Evolutionary conservation across 2,888 invertebrate genomes (phyloP).

Genomic region (Yponomeuta sedellus): DNA sequence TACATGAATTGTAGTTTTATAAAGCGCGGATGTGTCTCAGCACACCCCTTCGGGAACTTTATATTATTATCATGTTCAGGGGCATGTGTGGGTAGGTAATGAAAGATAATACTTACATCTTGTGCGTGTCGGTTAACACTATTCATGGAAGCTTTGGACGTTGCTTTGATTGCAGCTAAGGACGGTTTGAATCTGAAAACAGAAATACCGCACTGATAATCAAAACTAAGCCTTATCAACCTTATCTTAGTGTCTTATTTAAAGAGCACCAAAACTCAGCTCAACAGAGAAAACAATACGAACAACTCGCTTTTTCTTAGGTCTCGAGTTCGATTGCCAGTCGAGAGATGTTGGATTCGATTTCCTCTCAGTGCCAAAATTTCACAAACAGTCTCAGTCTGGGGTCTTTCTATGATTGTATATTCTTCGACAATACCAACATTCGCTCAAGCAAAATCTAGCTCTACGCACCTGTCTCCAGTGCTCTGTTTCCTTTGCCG

Average conservation of each 20-base stretch:
- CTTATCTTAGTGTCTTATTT: too few relatives aligned
- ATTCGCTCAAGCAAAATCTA: constrained; percentile 13
- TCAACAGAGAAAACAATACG: too few relatives aligned
- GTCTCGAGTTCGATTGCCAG: too few relatives aligned
- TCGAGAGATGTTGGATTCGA: too few relatives aligned
- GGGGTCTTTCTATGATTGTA: too few relatives aligned
- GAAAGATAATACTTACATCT: constrained; percentile 78
- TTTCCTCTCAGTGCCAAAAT: too few relatives aligned
- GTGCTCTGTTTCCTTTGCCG: constrained; percentile 89
- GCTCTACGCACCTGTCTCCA: constrained; percentile 77
- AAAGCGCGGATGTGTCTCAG: too few relatives aligned
- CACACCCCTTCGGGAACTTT: not conserved
- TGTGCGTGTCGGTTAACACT: constrained; percentile 73
- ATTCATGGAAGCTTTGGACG: constrained; percentile 84
- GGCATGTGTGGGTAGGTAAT: not conserved
- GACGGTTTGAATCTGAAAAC: constrained; percentile 84
- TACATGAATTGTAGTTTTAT: too few relatives aligned
- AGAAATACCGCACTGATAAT: not conserved
- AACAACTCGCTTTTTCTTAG: too few relatives aligned
- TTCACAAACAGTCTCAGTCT: too few relatives aligned
- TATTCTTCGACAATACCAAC: too few relatives aligned
- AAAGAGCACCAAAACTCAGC: too few relatives aligned
- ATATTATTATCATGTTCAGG: not conserved
- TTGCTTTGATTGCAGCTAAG: constrained; percentile 86
- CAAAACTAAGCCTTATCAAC: not conserved